A percentile compares a stretch with the other conserved stretches of the same genome.
phyloP scores from a whole-genome alignment of 2,113 vertebrate genomes.

The Galbula dea region DNA sequence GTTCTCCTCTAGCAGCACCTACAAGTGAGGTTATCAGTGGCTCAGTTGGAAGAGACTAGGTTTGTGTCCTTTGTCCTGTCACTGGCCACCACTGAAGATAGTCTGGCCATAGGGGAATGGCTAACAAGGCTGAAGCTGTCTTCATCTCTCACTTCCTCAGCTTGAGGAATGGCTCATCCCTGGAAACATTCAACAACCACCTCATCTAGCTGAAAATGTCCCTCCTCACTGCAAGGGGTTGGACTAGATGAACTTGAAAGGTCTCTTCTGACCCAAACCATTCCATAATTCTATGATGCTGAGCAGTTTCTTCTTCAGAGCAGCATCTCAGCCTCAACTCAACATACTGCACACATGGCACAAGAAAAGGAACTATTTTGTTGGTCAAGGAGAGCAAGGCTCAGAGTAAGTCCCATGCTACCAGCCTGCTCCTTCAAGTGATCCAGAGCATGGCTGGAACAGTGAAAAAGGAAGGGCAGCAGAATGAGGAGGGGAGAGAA shows the following conservation, averaged over 20 bases:
- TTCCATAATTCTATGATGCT: neutral
- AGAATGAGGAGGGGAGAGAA: neutral
- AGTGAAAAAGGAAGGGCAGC: neutral
- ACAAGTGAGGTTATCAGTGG: accelerated
- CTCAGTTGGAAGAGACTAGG: neutral
- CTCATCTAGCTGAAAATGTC: neutral
- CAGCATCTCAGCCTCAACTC: neutral
- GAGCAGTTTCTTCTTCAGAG: neutral
- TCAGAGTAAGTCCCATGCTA: neutral
- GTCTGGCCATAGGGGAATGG: too few species aligned
- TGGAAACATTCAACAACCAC: neutral
- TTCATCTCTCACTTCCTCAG: neutral
- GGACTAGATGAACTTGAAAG: neutral
- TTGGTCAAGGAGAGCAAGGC: neutral
- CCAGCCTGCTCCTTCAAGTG: neutral
- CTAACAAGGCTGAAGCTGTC: neutral
- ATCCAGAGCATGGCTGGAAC: neutral
- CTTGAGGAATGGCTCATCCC: neutral
- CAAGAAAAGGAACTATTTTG: neutral
- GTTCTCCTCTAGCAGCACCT: neutral
- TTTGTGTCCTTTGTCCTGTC: too few species aligned
- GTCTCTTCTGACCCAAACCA: neutral
- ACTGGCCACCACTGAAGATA: too few species aligned
- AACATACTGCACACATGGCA: accelerated
- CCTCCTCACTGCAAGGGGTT: neutral